phyloP scores from a whole-genome alignment of 2,113 vertebrate genomes.

The Trogon melanurus region DNA sequence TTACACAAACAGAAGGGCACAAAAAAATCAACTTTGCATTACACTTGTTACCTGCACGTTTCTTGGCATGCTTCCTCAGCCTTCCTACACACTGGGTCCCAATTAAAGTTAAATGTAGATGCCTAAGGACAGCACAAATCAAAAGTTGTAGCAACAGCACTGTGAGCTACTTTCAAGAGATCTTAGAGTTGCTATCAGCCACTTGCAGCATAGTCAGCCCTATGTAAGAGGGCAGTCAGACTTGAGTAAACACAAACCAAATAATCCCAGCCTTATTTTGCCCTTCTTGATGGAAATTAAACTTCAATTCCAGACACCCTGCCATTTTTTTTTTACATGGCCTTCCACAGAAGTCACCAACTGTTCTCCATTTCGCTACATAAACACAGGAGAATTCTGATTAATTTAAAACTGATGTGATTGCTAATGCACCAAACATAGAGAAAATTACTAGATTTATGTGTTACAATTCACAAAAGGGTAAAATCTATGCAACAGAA shows the following conservation, averaged over 20 bases:
- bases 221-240: conserved; percentile 31
- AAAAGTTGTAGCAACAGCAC: not conserved
- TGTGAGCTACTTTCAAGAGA: not conserved
- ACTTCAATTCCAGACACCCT: not conserved
- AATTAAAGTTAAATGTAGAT: not conserved
- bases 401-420: not conserved
- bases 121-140: not conserved
- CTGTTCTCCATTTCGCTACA: not conserved
- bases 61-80: not conserved
- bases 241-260: conserved; percentile 20
- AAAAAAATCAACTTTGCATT: not conserved
- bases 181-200: not conserved
- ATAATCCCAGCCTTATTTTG: not conserved
- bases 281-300: not conserved
- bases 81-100: not conserved
- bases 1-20: not conserved
- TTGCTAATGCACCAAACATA: accelerated
- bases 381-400: not conserved
- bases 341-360: not conserved
- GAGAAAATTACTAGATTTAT: not conserved
- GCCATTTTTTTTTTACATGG: not conserved
- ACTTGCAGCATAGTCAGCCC: not conserved
- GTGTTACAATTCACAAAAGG: not conserved
- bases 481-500: not conserved
- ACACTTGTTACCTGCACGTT: not conserved